Evolutionary conservation across 1,140 invertebrate genomes (phyloP), one percentile per base, ranked within the genome.

Genomic region (Neoseiulus cucumeris): DNA sequence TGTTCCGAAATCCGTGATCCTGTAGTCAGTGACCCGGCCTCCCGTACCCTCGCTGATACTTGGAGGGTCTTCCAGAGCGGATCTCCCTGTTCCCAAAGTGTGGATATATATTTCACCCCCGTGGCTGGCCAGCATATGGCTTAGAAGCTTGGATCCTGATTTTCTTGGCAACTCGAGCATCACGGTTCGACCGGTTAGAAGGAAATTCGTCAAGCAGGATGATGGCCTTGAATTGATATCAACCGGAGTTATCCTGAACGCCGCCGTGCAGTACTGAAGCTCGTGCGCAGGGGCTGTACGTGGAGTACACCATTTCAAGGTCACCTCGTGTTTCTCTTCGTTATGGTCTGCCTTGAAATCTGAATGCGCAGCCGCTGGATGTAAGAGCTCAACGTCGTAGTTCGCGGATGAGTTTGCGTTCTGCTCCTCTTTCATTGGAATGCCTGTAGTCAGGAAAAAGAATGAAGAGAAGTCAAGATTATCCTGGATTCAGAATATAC

Each of bases 371-470:
- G 83, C 81, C 1, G 82, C 82, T 0, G 87, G 83, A 75, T 98
- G 92, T 69, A 93, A 85, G 45, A 98, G 86, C 76, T 96, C 91
- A 0, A 98, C 93, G 75, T 98, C 92, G 74, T 98, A 98, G 78
- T 97, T 97, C 0, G 91, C 90, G 59, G 91, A 96, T 0, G 91
- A 94, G 75, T 87, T 91, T 0, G 93, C 91, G 77, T 96, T 97
- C 79, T 96, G 92, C 77, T 98, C 93, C 78, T 98, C 93, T 76
- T 98, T 98, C 93, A 98, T 98, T 4, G 92, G 93, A 72, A 98
- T 98, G 30, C 51, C 51, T 59, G 51, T 20, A 47, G 45, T 47
- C 28, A 7, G 14, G 33, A 25, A 22, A 39, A 4, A 9, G 33
- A 39, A 39, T 39, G 33, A n/a, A n/a, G 33, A 39, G 33, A 39